Evolutionary conservation across 1,140 invertebrate genomes (phyloP), one percentile per base, ranked within the genome.

Genomic region (Chlorops oryzae): DNA sequence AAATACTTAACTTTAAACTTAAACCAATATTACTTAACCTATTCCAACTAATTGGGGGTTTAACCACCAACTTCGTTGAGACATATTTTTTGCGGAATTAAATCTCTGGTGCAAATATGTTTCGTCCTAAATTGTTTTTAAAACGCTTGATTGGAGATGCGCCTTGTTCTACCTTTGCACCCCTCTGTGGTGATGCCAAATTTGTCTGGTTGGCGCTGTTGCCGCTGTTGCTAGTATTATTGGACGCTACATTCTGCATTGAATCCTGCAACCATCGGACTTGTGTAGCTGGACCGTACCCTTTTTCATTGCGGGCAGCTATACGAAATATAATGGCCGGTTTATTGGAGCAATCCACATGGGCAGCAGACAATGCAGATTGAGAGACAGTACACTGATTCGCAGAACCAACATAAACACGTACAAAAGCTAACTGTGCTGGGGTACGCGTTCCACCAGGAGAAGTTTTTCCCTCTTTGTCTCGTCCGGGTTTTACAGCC

Each of bases 261-360:
- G 47, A 42, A 25, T 55, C 93, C 84, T 98, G 94, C 17, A 98
- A 79, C 95, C 95, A 98, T 86, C 94, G 90, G 55, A 99, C 95
- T 88, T 99, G 96, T 7, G 96, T 99, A 12, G 96, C 95, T 40
- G 96, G 96, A 49, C 96, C 96, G 75, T 98, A 98, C 34, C 96
- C 96, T 75, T 98, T 98, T 57, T 98, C 94, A 77, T 99, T 99
- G 55, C 90, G 82, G 35, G 96, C 96, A 38, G 96, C 94, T 74
- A 99, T 99, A 63, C 96, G 81, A 78, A 99, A 99, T 51, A 99
- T 98, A 64, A 99, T 98, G 47, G 96, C 96, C 42, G 96, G 94
- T 74, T 99, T 99, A 20, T 88, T 88, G 17, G 91, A 92, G 13
- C 87, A 92, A 74, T 99, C 96, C 32, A 99, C 88, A 71, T 98